Conservation (phyloP, 2,888 invertebrate species). For the Flexamia atlantica region DNA sequence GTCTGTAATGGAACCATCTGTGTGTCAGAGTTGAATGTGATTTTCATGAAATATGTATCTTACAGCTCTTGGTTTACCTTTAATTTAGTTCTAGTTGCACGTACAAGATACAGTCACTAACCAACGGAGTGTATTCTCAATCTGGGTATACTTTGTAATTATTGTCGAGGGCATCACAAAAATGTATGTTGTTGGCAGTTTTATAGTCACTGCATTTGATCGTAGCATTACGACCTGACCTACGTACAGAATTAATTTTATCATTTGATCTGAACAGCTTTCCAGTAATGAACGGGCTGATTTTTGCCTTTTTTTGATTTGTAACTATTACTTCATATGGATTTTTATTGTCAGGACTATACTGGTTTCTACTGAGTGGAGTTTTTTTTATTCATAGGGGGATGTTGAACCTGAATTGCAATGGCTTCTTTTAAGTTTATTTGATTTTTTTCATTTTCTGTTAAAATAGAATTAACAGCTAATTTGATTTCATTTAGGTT, state of each 20-base stretch:
- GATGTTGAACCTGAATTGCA: too few relatives aligned
- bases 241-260: constrained; percentile 21
- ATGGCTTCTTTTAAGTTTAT: too few relatives aligned
- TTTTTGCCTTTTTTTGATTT: neutral
- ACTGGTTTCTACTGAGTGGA: neutral
- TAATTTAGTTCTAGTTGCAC: neutral
- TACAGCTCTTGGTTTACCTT: constrained; percentile 1
- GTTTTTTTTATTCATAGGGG: too few relatives aligned
- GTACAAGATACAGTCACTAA: neutral
- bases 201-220: neutral
- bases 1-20: neutral
- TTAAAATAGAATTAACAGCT: neutral
- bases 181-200: neutral
- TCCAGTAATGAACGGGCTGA: neutral
- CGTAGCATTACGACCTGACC: constrained; percentile 8
- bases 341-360: constrained; percentile 9
- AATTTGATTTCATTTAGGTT: neutral
- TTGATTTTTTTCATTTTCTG: neutral
- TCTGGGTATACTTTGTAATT: neutral
- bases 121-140: constrained; percentile 11
- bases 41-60: constrained; percentile 17
- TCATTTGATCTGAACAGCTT: neutral
- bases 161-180: neutral
- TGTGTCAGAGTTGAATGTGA: neutral
- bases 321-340: neutral